Evolutionary conservation across 2,888 invertebrate species (phyloP).

Genomic region (Tolmerus cingulatus): DNA sequence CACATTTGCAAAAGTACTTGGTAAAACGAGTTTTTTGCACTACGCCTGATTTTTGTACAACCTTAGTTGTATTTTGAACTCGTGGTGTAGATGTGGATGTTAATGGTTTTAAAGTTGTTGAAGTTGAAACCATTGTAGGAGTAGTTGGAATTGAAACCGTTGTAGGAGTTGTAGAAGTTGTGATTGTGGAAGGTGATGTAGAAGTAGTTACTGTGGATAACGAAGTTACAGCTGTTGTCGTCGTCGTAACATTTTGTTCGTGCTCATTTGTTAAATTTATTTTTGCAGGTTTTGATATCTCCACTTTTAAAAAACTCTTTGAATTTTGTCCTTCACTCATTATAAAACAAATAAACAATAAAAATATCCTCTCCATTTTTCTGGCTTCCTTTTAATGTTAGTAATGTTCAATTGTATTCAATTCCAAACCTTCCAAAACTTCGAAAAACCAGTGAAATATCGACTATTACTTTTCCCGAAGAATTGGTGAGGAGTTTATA

Average conservation of each 20-base stretch:
- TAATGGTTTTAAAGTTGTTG: constrained; percentile 7
- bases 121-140: not conserved
- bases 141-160: constrained; percentile 22
- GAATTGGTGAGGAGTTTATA: constrained; percentile 82
- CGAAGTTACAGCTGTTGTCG: constrained; percentile 22
- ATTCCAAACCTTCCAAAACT: constrained; percentile 85
- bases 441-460: constrained; percentile 74
- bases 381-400: not conserved
- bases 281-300: constrained; percentile 38
- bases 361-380: not conserved
- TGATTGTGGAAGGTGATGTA: not conserved
- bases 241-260: not conserved
- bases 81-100: constrained; percentile 1
- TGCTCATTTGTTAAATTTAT: not conserved
- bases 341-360: not conserved
- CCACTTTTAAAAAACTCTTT: not conserved
- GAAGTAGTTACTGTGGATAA: not conserved
- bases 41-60: constrained; percentile 31
- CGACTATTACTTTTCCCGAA: constrained; percentile 78
- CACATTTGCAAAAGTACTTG: constrained; percentile 66
- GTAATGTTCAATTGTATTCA: constrained; percentile 66
- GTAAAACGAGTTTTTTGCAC: constrained; percentile 42
- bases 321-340: not conserved
- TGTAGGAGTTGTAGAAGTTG: constrained; percentile 26
- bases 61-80: constrained; percentile 31